Conservation (phyloP, 1,140 invertebrate genomes). For the Caerostris extrusa region DNA sequence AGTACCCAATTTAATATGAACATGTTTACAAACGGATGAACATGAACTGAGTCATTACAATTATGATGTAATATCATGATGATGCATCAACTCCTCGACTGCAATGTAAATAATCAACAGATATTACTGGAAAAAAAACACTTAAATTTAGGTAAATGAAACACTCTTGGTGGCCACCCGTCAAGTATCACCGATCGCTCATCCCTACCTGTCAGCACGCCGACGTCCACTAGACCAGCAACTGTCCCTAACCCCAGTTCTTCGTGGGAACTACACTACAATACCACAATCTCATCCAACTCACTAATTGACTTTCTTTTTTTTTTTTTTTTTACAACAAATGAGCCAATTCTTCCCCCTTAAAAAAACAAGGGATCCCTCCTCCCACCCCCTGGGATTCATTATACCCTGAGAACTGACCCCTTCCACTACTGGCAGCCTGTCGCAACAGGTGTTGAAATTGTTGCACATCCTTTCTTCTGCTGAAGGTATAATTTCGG, state of each 20-base stretch:
- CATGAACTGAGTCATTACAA: too few species aligned
- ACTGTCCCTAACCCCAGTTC: neutral
- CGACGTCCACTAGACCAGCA: neutral
- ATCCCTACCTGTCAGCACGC: neutral
- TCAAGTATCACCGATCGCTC: neutral
- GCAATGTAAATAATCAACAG: too few species aligned
- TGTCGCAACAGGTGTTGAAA: conserved; percentile 54
- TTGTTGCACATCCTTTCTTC: conserved; percentile 28
- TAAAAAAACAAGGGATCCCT: neutral
- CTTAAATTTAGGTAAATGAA: neutral
- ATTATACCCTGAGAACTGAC: conserved; percentile 12
- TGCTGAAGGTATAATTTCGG: neutral
- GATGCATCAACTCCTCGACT: too few species aligned
- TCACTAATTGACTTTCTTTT: conserved; percentile 9
- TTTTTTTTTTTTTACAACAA: neutral
- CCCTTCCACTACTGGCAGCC: neutral
- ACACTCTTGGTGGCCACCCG: conserved; percentile 3
- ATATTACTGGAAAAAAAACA: too few species aligned
- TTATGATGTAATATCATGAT: too few species aligned
- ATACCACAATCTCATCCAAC: neutral
- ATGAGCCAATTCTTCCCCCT: neutral
- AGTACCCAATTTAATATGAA: too few species aligned
- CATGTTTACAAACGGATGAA: too few species aligned
- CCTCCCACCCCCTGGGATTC: neutral
- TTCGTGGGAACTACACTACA: neutral